phyloP scores from a whole-genome alignment of 30 jellyfish, hydroid and myxozoan genomes.

The Clytia hemisphaerica region DNA sequence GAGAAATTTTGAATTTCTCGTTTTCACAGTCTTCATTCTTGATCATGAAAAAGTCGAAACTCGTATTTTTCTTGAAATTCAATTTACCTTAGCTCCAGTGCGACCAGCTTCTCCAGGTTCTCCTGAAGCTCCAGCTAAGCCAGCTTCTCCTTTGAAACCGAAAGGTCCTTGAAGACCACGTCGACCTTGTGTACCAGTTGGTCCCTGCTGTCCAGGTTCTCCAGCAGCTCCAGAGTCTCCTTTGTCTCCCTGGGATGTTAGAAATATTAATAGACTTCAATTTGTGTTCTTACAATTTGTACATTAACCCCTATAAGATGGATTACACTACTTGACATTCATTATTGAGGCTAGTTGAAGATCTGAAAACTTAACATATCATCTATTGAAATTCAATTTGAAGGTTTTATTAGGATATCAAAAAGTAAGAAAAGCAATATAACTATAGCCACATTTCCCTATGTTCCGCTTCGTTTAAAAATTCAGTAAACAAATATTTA shows the following conservation, averaged over 20 bases:
- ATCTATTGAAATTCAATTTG: background rate
- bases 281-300: too few species aligned
- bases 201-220: conserved; percentile 63
- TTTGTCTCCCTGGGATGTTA: conserved; percentile 79
- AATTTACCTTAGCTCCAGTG: conserved; percentile 46
- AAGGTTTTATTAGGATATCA: too few species aligned
- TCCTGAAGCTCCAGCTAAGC: conserved; percentile 78
- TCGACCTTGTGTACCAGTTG: conserved; percentile 71
- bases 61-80: too few species aligned
- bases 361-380: background rate
- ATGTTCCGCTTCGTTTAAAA: too few species aligned
- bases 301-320: too few species aligned
- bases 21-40: background rate
- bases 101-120: conserved; percentile 73
- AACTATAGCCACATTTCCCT: too few species aligned
- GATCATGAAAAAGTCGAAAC: background rate
- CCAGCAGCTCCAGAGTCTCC: conserved; percentile 81
- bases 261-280: too few species aligned
- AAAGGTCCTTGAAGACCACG: conserved; percentile 95
- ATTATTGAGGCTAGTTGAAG: too few species aligned
- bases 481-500: too few species aligned
- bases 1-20: background rate
- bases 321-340: too few species aligned
- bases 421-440: too few species aligned
- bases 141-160: conserved; percentile 81